Conservation (phyloP, 1,140 invertebrate genomes). For the Lasaia peninsularis region DNA sequence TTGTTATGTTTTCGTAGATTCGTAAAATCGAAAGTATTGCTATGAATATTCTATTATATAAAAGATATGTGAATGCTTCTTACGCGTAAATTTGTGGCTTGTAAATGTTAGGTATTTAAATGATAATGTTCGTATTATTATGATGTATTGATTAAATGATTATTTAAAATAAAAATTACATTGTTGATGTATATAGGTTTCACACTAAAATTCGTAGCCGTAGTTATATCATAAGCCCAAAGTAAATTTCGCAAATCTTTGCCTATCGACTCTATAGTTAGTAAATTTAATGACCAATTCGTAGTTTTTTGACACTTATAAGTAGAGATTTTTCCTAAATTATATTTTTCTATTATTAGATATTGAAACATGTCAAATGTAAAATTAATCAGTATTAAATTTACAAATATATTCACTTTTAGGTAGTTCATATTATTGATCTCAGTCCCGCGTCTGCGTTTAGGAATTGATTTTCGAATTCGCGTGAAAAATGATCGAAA, state of each 20-base stretch:
- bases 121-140: too few species aligned
- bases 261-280: conserved; percentile 13
- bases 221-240: neutral
- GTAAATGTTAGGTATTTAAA: too few species aligned
- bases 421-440: conserved; percentile 17
- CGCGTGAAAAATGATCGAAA: neutral
- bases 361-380: neutral
- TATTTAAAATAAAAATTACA: neutral
- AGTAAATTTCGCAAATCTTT: neutral
- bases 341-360: conserved; percentile 23
- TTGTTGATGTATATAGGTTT: neutral
- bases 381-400: conserved; percentile 23
- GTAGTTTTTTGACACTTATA: conserved; percentile 22
- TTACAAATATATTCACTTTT: conserved; percentile 16
- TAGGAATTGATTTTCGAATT: conserved; percentile 27
- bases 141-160: too few species aligned
- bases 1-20: too few species aligned
- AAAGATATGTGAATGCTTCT: too few species aligned
- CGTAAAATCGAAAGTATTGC: too few species aligned
- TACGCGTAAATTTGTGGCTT: too few species aligned
- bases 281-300: conserved; percentile 21
- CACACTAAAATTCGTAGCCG: neutral
- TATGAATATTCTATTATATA: too few species aligned
- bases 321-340: conserved; percentile 21
- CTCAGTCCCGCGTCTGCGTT: conserved; percentile 12